Percentiles rank a stretch among this genome's conserved stretches.
These are phyloP conservation scores for Pantelozetes paolii DNA, from an alignment of 2,888 invertebrate genomes.

Conservation along the genomic window DNA sequence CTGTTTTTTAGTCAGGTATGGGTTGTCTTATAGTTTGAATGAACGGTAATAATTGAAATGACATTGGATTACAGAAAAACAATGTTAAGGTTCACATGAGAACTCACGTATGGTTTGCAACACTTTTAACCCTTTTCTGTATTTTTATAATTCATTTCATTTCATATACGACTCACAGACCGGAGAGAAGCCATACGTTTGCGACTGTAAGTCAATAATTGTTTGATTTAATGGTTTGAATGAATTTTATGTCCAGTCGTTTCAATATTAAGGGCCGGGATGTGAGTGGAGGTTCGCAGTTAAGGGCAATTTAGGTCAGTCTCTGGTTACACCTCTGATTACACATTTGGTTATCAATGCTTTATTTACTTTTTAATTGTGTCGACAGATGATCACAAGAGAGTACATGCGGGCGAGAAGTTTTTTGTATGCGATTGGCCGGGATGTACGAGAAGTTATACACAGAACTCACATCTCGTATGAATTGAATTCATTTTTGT, in stretches of 20 bases:
- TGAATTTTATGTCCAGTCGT: neutral
- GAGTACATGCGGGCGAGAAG: slow-evolving; percentile 34
- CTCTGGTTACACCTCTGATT: neutral
- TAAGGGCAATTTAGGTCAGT: slow-evolving; percentile 35
- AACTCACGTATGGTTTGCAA: neutral
- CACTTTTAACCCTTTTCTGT: no score
- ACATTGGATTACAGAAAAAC: slow-evolving; percentile 50
- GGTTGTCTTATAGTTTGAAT: no score
- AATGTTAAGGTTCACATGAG: slow-evolving; percentile 47
- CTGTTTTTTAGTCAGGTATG: slow-evolving; percentile 52
- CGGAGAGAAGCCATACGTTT: slow-evolving; percentile 18
- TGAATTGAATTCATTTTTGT: neutral
- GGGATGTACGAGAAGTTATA: slow-evolving; percentile 29
- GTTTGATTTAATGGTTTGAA: neutral
- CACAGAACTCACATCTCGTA: slow-evolving; percentile 32
- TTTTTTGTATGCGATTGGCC: slow-evolving; percentile 40
- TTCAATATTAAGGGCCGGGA: slow-evolving; percentile 22
- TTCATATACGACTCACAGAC: neutral
- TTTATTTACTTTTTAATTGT: no score
- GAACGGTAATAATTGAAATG: neutral
- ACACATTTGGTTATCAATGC: no score
- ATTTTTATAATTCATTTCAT: no score
- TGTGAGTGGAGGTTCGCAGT: slow-evolving; percentile 38
- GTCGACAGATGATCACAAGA: slow-evolving; percentile 27
- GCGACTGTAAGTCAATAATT: neutral